Evolutionary conservation across 2,888 invertebrate species (phyloP).

Genomic region (Beris morrisii): DNA sequence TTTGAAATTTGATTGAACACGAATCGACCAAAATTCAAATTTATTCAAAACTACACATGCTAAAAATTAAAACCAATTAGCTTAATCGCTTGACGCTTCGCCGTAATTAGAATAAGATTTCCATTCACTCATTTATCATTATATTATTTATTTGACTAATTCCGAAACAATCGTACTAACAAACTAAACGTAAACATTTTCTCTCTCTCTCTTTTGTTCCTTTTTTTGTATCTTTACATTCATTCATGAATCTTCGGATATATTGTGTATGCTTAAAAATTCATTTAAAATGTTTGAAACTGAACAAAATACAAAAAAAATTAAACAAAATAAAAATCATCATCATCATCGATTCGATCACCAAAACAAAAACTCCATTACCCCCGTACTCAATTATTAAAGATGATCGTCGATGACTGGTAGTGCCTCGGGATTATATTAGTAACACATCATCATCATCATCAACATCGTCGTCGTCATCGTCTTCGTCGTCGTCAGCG

Average conservation of each 20-base stretch:
- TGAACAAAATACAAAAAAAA: too few species aligned
- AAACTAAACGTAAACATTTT: too few species aligned
- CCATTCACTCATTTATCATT: too few species aligned
- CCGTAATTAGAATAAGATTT: neutral
- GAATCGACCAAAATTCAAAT: neutral
- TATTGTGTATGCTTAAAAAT: too few species aligned
- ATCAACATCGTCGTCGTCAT: constrained; percentile 47
- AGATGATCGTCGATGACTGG: constrained; percentile 58
- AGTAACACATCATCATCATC: constrained; percentile 47
- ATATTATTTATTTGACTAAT: too few species aligned
- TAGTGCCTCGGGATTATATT: constrained; percentile 50
- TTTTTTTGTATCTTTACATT: too few species aligned
- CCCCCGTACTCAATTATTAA: neutral
- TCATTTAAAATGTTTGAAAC: too few species aligned
- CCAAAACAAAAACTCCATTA: constrained; percentile 26
- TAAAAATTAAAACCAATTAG: constrained; percentile 1
- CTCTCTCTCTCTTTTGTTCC: too few species aligned
- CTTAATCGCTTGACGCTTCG: neutral
- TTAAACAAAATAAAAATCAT: too few species aligned
- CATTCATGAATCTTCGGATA: too few species aligned
- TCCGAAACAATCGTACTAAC: too few species aligned
- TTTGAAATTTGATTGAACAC: neutral
- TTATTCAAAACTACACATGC: neutral
- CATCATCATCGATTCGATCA: too few species aligned
- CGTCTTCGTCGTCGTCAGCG: constrained; percentile 45